A percentile compares a stretch with the other conserved stretches of the same genome.
These are phyloP conservation scores for Dolichomitus sp. DNA, from an alignment of 2,888 invertebrate genomes.

Conservation along the genomic window DNA sequence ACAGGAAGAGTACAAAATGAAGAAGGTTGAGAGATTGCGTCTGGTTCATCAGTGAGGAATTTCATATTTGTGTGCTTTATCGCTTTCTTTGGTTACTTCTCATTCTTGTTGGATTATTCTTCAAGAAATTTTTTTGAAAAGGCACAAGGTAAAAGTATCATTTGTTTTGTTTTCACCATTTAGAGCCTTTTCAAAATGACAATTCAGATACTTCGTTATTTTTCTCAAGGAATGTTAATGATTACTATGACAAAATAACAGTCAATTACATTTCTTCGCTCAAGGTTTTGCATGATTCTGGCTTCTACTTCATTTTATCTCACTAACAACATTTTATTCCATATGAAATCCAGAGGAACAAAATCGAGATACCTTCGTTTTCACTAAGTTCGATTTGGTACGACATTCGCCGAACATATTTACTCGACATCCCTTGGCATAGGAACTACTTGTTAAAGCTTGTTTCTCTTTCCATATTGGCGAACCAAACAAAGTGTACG, in stretches of 20 bases:
- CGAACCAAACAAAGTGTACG: constrained; percentile 60
- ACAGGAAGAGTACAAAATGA: constrained; percentile 40
- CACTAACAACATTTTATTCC: not conserved
- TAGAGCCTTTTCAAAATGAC: no score
- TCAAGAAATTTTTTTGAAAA: not conserved
- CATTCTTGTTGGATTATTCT: not conserved
- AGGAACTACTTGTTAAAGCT: constrained; percentile 13
- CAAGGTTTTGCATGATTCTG: not conserved
- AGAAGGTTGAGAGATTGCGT: constrained; percentile 50
- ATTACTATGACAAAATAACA: not conserved
- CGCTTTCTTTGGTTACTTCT: not conserved
- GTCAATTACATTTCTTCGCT: not conserved
- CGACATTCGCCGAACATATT: constrained; percentile 3
- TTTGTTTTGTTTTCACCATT: no score
- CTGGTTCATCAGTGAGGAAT: constrained; percentile 49
- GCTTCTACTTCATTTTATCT: not conserved
- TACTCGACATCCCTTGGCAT: constrained; percentile 1
- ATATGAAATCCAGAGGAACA: not conserved
- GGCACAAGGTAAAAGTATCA: not conserved
- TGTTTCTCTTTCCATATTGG: constrained; percentile 27
- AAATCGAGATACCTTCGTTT: no score
- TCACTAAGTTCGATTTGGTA: constrained; percentile 6
- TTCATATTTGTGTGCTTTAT: constrained; percentile 47
- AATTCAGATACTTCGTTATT: no score
- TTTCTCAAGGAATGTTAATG: not conserved